Evolutionary conservation across 2,113 vertebrate genomes (phyloP).

Genomic region (Gallinago media): DNA sequence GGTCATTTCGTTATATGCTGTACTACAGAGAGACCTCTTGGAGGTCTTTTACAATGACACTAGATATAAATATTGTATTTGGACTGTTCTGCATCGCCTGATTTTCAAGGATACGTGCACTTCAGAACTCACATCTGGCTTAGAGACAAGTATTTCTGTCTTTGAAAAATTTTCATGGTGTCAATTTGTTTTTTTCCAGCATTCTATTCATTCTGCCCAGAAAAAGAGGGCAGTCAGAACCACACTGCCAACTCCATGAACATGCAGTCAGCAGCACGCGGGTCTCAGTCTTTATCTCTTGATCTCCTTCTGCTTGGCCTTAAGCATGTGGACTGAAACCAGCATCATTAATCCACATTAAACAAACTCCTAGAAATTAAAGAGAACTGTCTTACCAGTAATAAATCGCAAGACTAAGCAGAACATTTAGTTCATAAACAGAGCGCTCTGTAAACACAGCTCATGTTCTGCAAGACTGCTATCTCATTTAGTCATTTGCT

Average conservation of each 20-base stretch:
- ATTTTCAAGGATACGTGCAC: not conserved
- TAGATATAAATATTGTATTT: slow-evolving; percentile 17
- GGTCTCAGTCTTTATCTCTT: not conserved
- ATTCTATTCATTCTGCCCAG: not conserved
- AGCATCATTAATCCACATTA: not conserved
- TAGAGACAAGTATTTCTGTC: not conserved
- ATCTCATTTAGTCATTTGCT: not conserved
- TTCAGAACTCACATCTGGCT: not conserved
- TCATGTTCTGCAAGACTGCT: not conserved
- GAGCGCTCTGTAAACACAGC: not conserved
- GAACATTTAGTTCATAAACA: not conserved
- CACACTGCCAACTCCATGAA: not conserved
- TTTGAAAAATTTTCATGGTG: not conserved
- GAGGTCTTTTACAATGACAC: not conserved
- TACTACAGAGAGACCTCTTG: not conserved
- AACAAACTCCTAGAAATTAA: not conserved
- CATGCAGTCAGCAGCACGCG: not conserved
- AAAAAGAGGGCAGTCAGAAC: not conserved
- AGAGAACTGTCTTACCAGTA: not conserved
- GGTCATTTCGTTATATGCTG: not conserved
- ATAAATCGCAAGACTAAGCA: not conserved
- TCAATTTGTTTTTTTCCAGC: not conserved
- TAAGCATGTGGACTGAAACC: accelerated
- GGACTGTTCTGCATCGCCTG: not conserved
- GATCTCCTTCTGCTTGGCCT: not conserved